Percentiles rank a stretch among this genome's conserved stretches.
Evolutionary conservation across 1,140 invertebrate genomes (phyloP).

Genomic region (Ceratitis capitata): DNA sequence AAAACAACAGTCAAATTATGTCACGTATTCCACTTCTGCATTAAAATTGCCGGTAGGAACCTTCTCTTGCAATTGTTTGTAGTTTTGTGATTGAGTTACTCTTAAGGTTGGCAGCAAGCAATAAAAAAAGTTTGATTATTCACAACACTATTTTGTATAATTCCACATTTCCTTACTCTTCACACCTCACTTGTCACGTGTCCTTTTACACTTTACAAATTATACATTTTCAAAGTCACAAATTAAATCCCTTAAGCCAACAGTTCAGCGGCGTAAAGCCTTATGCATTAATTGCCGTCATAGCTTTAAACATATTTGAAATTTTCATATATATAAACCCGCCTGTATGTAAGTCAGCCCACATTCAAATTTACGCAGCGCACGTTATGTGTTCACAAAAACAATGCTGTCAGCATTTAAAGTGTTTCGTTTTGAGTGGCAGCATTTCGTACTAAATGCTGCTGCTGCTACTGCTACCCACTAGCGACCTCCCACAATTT

Average conservation of each 20-base stretch:
- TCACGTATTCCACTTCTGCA: no score
- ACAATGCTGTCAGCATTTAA: neutral
- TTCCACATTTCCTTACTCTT: no score
- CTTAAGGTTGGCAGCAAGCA: no score
- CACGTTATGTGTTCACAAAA: neutral
- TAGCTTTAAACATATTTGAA: neutral
- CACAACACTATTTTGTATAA: no score
- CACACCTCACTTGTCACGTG: neutral
- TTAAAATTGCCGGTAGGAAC: no score
- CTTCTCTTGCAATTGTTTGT: no score
- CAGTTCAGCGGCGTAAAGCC: neutral
- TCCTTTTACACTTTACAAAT: neutral
- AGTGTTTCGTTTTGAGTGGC: neutral
- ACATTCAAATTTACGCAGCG: neutral
- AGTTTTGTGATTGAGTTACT: no score
- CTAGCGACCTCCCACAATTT: neutral
- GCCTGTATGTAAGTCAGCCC: neutral
- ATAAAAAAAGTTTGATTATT: no score
- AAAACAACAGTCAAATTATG: no score
- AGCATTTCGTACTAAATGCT: neutral
- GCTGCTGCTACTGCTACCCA: no score
- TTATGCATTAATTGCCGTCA: neutral
- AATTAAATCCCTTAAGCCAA: neutral
- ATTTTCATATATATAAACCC: neutral
- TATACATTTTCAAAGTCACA: neutral